phyloP scores from a whole-genome alignment of 1,140 invertebrate genomes.

The Drosophila kurseongensis region DNA sequence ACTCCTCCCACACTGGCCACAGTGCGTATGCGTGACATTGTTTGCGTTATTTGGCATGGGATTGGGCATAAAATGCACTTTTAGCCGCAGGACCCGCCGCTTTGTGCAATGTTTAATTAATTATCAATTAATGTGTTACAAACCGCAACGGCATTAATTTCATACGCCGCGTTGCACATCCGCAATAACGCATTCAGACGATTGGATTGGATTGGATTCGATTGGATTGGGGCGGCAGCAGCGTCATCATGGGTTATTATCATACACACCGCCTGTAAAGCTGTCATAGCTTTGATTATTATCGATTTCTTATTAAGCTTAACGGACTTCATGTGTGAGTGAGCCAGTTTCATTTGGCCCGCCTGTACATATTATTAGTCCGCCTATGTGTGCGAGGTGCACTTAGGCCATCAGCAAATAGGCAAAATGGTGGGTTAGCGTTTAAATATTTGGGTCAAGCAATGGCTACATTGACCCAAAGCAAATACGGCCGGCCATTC shows the following conservation, averaged over 20 bases:
- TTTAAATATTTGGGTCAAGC: conserved; percentile 62
- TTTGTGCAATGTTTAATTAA: conserved; percentile 80
- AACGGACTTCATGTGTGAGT: conserved; percentile 12
- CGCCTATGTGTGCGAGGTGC: conserved; percentile 11
- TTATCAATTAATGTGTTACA: conserved; percentile 82
- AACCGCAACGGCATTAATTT: conserved; percentile 78
- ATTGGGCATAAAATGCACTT: conserved; percentile 52
- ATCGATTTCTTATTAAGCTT: conserved; percentile 75
- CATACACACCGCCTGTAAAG: conserved; percentile 42
- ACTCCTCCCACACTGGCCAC: neutral
- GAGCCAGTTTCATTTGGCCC: conserved; percentile 9
- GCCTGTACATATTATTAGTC: conserved; percentile 28
- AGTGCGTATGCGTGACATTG: conserved; percentile 33
- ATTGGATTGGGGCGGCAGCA: conserved; percentile 2
- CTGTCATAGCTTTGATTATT: conserved; percentile 61
- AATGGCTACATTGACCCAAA: conserved; percentile 8
- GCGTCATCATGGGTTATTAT: conserved; percentile 26
- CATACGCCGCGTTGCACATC: conserved; percentile 75
- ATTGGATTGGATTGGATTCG: conserved; percentile 6
- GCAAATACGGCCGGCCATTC: conserved; percentile 33
- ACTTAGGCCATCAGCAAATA: conserved; percentile 49
- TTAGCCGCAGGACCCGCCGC: conserved; percentile 63
- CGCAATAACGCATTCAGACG: conserved; percentile 45
- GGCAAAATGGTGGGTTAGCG: conserved; percentile 38
- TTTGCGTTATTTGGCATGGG: conserved; percentile 7